Evolutionary conservation across 2,888 invertebrate genomes (phyloP), one percentile per base, ranked within the genome.

Genomic region (Automeris io): DNA sequence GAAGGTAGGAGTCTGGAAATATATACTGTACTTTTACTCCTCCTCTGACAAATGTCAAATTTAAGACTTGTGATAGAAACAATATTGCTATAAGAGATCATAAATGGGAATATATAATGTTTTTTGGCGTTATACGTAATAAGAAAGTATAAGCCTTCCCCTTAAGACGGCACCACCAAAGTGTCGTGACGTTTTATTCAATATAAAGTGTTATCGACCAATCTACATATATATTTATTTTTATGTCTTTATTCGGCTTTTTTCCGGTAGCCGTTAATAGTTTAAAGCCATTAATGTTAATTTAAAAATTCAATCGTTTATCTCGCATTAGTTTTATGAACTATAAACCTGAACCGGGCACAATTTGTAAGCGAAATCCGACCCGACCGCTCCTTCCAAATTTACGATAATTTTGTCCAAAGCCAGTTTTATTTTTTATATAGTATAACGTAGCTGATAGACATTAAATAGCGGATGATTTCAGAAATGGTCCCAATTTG

Each of bases 241-340:
- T 83, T 72, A 85, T 80, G 83, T 83, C 83, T 85, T 72, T 75
- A 86, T 86, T 73, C 76, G 70, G 62, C 68, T 71, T 72, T 70
- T 76, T 82, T 81, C 81, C 83, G 81, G 85, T 85, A 85, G 83
- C 85, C 54, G 72, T 80, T 82, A 83, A 82, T 82, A 85, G 83
- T 82, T 76, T 68, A 64, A 70, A 70, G 63, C 76, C 82, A 81
- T 83, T 83, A 81, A 76, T 70, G 81, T 75, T 79, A 80, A 83
- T 83, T 85, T 81, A 79, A 76, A n/a, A 65, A 81, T 79, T 75
- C 78, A 67, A 57, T 54, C 50, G 61, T 70, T 76, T 76, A 80
- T 82, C 78, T 80, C 68, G 55, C 73, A 76, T 83, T 81, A 75
- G 72, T 79, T 82, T 85, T 80, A 83, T 76, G 71, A 73, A 59